Conservation (phyloP, 2,113 vertebrate species). For the Otolemur garnettii region DNA sequence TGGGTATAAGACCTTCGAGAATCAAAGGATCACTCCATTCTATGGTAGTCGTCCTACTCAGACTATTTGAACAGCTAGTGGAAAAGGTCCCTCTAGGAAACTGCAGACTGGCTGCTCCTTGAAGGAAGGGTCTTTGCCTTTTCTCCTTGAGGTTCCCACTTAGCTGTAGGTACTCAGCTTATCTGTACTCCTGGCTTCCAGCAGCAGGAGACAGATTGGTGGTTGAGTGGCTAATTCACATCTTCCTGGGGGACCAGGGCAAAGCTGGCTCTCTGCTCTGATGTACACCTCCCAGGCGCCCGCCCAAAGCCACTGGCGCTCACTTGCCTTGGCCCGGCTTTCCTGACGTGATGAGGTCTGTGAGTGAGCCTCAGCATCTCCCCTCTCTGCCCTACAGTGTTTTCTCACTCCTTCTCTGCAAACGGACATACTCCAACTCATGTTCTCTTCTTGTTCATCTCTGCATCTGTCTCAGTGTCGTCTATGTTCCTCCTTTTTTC, state of each 20-base stretch:
- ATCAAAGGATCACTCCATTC: not conserved
- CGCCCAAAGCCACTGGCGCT: not conserved
- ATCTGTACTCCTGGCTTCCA: not conserved
- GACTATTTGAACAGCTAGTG: not conserved
- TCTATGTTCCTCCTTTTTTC: not conserved
- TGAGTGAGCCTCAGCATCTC: not conserved
- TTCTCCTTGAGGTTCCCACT: not conserved
- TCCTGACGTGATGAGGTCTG: not conserved
- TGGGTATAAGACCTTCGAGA: not conserved
- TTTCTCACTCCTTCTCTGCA: not conserved
- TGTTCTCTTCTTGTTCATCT: not conserved
- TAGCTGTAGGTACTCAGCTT: not conserved
- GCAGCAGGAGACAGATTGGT: not conserved
- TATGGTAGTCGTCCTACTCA: not conserved
- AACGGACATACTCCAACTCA: fast-evolving
- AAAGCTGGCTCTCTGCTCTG: not conserved
- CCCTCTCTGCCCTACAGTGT: not conserved
- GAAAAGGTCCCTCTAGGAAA: not conserved
- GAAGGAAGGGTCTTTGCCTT: not conserved
- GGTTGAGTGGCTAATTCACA: not conserved
- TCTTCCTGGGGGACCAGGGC: not conserved
- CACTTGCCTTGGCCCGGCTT: no score
- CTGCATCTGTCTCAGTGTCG: not conserved
- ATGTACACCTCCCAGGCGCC: not conserved
- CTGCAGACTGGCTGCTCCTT: not conserved